These are phyloP conservation scores for Pimpla rufipes DNA, from an alignment of 2,888 invertebrate species.

Conservation along the genomic window DNA sequence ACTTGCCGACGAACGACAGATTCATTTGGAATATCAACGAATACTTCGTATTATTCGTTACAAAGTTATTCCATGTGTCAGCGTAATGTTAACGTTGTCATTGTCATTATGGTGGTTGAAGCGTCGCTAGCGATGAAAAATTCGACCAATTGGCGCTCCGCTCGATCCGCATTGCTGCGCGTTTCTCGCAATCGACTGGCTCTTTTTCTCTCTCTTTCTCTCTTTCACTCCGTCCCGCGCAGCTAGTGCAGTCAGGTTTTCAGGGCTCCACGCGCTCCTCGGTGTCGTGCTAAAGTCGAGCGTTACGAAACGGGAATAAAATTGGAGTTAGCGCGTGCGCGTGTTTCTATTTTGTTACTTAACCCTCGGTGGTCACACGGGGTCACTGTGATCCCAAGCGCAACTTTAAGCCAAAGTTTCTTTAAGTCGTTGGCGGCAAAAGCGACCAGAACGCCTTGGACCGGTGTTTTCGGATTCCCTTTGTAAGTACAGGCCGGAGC, in stretches of 20 bases:
- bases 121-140: constrained; percentile 2
- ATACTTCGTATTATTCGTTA: no score
- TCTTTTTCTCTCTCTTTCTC: constrained; percentile 3
- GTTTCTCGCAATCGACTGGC: constrained; percentile 12
- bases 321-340: background rate
- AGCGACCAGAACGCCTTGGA: no score
- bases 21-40: no score
- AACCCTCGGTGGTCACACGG: no score
- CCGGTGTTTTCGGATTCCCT: no score
- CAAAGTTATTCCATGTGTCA: background rate
- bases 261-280: background rate
- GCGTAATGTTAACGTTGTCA: background rate
- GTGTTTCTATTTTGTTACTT: background rate
- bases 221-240: background rate
- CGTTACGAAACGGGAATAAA: constrained; percentile 29
- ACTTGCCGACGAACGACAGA: no score
- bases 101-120: background rate
- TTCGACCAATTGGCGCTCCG: background rate
- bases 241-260: background rate
- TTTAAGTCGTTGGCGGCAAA: no score
- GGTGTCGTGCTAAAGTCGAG: background rate
- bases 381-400: no score
- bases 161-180: background rate
- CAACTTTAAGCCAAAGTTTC: no score
- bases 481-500: no score